These are phyloP conservation scores for Phrynosoma platyrhinos DNA, from an alignment of 2,113 vertebrate species.

Conservation along the genomic window DNA sequence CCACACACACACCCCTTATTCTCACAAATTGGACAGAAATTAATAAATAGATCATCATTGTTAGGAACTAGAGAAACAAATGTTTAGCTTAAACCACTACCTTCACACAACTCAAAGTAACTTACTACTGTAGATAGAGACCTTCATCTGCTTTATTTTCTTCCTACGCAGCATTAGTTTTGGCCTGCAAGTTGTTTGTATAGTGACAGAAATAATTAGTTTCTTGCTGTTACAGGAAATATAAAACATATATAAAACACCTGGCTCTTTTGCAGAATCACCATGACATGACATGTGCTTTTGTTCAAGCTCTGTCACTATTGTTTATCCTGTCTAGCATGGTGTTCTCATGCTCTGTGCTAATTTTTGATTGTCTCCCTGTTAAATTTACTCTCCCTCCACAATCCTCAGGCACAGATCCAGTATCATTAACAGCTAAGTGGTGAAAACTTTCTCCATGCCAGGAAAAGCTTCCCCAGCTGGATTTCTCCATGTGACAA, in stretches of 20 bases:
- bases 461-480: neutral
- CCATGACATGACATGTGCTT: neutral
- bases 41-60: no score
- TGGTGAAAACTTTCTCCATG: neutral
- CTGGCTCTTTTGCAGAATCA: neutral
- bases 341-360: neutral
- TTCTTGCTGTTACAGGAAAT: fast-evolving
- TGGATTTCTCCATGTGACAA: neutral
- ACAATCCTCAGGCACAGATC: neutral
- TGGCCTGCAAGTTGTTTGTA: fast-evolving
- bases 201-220: fast-evolving
- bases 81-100: neutral
- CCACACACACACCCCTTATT: no score
- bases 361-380: neutral
- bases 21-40: no score
- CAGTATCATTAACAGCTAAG: neutral
- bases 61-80: no score
- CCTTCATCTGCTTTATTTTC: neutral
- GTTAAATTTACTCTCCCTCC: neutral
- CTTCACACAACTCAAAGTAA: neutral
- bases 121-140: neutral
- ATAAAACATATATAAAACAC: neutral
- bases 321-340: fast-evolving
- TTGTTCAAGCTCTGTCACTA: neutral
- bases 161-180: fast-evolving